Percentiles rank a stretch among this genome's conserved stretches.
Conservation (phyloP, 2,113 vertebrate species). For the Ciconia boyciana region DNA sequence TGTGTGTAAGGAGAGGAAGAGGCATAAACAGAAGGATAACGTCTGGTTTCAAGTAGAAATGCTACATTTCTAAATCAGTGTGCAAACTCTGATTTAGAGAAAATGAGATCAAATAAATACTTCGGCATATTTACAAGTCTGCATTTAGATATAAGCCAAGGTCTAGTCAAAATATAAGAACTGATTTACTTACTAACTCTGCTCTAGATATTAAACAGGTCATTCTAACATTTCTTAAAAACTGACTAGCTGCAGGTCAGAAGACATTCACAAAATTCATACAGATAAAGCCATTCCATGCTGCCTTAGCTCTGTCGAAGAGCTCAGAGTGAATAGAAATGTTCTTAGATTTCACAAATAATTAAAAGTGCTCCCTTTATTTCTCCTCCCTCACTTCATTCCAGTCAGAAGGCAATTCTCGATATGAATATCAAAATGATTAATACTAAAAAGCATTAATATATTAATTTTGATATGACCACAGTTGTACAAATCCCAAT, state of each 20-base stretch:
- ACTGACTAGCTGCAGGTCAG: neutral
- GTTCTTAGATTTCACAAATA: neutral
- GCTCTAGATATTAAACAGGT: neutral
- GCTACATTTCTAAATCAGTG: neutral
- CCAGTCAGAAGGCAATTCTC: neutral
- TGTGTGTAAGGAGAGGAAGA: neutral
- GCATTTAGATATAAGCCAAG: neutral
- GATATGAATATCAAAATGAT: neutral
- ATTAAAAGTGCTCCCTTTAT: neutral
- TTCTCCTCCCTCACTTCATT: neutral
- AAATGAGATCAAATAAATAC: neutral
- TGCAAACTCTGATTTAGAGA: neutral
- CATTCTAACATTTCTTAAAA: neutral
- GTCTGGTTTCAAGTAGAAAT: neutral
- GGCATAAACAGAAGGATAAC: neutral
- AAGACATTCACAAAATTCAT: neutral
- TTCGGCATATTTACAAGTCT: neutral
- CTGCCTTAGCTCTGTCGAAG: neutral
- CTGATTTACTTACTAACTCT: neutral
- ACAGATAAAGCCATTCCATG: neutral
- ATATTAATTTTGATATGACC: neutral
- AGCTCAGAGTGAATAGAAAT: neutral
- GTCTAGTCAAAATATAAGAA: neutral
- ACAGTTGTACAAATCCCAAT: neutral
- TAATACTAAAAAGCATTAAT: neutral